These are phyloP conservation scores for Elaphurus davidianus DNA, from an alignment of 2,113 vertebrate species.

Conservation along the genomic window DNA sequence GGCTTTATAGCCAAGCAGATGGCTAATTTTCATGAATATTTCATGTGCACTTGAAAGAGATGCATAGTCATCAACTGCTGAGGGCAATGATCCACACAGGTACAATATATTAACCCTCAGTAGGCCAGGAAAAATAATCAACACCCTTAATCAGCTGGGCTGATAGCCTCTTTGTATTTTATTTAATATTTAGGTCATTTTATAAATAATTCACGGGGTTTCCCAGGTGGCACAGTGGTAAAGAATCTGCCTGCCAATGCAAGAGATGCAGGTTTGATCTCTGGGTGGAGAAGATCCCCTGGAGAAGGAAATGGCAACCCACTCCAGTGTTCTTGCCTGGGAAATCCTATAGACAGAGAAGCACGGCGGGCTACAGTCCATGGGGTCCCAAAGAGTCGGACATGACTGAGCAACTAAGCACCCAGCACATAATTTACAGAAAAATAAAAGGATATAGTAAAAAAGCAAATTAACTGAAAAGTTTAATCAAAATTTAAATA, in stretches of 20 bases:
- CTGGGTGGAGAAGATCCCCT: background rate
- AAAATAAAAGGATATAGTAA: background rate
- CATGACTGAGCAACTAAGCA: background rate
- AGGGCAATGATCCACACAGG: background rate
- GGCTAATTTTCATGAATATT: background rate
- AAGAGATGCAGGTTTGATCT: background rate
- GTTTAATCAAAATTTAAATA: conserved; percentile 16
- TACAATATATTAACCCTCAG: background rate
- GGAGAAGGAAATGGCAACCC: background rate
- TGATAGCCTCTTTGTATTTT: background rate
- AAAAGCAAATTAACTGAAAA: background rate
- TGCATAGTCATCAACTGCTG: background rate
- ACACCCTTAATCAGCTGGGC: background rate
- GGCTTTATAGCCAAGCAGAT: background rate
- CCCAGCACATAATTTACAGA: background rate
- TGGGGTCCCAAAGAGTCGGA: background rate
- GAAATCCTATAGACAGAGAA: background rate
- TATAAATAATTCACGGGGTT: background rate
- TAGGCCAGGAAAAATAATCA: background rate
- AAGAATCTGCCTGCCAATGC: background rate
- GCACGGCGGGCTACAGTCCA: background rate
- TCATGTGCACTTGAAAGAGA: background rate
- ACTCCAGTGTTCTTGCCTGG: background rate
- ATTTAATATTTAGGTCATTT: background rate
- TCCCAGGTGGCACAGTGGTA: background rate